Conservation (phyloP, 2,797 vertebrate species). For the Thalassophryne amazonica region DNA sequence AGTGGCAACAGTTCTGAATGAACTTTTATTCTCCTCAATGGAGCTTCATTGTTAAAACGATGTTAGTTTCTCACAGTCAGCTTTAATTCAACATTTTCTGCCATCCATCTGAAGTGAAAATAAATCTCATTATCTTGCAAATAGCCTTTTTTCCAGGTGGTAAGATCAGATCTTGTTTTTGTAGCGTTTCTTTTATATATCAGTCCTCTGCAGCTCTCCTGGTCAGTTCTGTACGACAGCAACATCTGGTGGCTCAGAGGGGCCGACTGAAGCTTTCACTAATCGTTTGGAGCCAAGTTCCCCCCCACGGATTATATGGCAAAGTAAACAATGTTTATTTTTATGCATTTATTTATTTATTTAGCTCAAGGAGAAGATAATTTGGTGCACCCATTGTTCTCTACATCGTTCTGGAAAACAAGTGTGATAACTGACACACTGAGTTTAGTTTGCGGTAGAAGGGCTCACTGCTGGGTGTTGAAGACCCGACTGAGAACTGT, state of each 20-base stretch:
- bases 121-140: too few species aligned
- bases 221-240: conserved; percentile 34
- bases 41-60: background rate
- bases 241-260: conserved; percentile 57
- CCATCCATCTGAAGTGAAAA: too few species aligned
- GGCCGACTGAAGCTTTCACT: conserved; percentile 1
- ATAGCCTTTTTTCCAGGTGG: background rate
- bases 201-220: background rate
- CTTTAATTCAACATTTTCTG: too few species aligned
- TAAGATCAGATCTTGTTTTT: background rate
- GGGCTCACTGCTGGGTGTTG: conserved; percentile 31
- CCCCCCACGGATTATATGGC: too few species aligned
- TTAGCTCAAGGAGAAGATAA: background rate
- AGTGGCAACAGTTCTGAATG: background rate
- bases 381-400: background rate
- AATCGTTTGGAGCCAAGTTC: too few species aligned
- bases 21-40: background rate
- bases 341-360: too few species aligned
- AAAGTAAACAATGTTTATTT: too few species aligned
- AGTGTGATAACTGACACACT: conserved; percentile 9
- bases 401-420: background rate
- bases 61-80: too few species aligned
- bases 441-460: conserved; percentile 9
- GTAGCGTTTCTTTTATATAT: background rate
- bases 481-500: conserved; percentile 36